Evolutionary conservation across 1,140 invertebrate genomes (phyloP).

Genomic region (Ylistrum balloti): DNA sequence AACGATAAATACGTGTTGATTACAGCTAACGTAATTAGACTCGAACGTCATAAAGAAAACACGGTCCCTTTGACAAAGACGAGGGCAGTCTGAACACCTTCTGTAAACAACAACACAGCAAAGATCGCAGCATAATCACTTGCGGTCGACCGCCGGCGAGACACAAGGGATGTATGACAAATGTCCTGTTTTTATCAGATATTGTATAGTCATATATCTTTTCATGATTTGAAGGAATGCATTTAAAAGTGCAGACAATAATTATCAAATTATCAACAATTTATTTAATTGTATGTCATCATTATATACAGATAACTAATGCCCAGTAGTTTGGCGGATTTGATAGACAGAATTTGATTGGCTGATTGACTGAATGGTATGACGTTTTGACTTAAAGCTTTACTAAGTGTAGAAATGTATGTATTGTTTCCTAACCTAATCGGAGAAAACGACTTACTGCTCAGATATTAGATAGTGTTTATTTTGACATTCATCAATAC

Average conservation of each 20-base stretch:
- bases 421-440: too few relatives aligned
- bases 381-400: neutral
- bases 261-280: constrained; percentile 17
- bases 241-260: neutral
- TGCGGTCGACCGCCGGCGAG: neutral
- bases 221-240: neutral
- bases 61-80: neutral
- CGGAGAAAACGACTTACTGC: too few relatives aligned
- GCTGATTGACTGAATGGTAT: neutral
- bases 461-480: too few relatives aligned
- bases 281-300: constrained; percentile 16
- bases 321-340: neutral
- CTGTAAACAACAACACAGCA: neutral
- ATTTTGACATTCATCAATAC: too few relatives aligned
- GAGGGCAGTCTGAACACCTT: neutral
- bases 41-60: neutral
- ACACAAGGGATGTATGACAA: neutral
- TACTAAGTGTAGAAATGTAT: too few relatives aligned
- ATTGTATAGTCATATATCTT: neutral
- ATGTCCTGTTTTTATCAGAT: neutral
- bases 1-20: neutral
- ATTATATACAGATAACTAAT: neutral
- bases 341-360: too few relatives aligned
- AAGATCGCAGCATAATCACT: neutral
- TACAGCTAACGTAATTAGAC: neutral